phyloP scores from a whole-genome alignment of 2,888 invertebrate genomes.

The Dynastes tityus region DNA sequence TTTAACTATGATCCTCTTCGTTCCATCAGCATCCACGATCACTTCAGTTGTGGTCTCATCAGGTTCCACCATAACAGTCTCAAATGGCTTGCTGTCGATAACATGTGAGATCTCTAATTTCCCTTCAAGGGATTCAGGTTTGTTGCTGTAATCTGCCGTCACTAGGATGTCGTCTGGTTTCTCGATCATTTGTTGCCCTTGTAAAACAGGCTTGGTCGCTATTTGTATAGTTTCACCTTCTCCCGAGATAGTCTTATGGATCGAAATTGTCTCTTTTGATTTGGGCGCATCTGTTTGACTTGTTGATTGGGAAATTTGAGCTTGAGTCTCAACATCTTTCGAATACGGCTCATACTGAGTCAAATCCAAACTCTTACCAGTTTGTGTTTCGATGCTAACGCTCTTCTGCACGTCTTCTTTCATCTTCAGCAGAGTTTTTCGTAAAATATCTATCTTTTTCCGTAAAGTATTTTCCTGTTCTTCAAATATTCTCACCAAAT shows the following conservation, averaged over 20 bases:
- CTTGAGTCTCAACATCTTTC: slow-evolving; percentile 77
- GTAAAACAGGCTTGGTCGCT: slow-evolving; percentile 76
- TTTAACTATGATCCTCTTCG: slow-evolving; percentile 84
- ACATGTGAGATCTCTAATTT: slow-evolving; percentile 83
- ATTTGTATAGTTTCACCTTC: slow-evolving; percentile 83
- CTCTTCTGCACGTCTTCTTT: slow-evolving; percentile 62
- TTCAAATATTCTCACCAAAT: slow-evolving; percentile 74
- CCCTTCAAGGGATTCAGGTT: slow-evolving; percentile 74
- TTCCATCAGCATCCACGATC: slow-evolving; percentile 86
- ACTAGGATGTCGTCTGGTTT: slow-evolving; percentile 75
- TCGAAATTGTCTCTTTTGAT: slow-evolving; percentile 78
- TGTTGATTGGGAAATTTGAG: slow-evolving; percentile 63
- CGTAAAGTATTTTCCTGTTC: slow-evolving; percentile 78
- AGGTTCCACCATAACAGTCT: slow-evolving; percentile 86
- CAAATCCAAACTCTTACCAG: slow-evolving; percentile 75
- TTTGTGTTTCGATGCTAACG: slow-evolving; percentile 78
- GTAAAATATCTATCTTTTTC: slow-evolving; percentile 74
- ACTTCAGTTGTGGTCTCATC: slow-evolving; percentile 89
- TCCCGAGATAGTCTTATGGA: slow-evolving; percentile 77
- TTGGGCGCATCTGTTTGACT: slow-evolving; percentile 68
- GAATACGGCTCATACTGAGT: slow-evolving; percentile 63
- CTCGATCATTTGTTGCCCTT: slow-evolving; percentile 72
- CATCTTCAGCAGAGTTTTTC: slow-evolving; percentile 70
- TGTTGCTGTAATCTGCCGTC: slow-evolving; percentile 81
- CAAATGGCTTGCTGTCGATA: slow-evolving; percentile 81